Evolutionary conservation across 1,140 invertebrate species (phyloP), one percentile per base, ranked within the genome.

Genomic region (Aricia agestis): DNA sequence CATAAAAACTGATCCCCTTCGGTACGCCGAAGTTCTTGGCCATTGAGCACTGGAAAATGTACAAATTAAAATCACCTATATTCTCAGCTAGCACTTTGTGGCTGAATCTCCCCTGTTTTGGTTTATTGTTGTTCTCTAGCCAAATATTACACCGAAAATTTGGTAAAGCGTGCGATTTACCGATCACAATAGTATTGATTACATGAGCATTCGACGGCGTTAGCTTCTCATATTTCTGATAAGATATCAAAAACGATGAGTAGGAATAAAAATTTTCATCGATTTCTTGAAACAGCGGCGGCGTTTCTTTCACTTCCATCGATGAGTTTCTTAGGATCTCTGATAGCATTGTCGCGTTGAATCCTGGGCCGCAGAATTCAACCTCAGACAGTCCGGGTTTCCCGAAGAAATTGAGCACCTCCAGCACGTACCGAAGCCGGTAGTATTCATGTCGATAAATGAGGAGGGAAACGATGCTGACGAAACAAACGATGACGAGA

Each of bases 371-470:
- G 73, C 92, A 92, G 57, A 93, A 87, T 61, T 93, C 91, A 13
- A 92, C 84, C 65, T 92, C 89, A 1, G 85, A 91, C 2, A 89
- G 80, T 41, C 87, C 86, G 11, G 94, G 94, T 65, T 94, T 93
- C 0, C 95, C 95, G 79, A 96, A 97, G 74, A 95, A 95, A 83
- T 96, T 95, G 18, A 96, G 92, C 6, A 96, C 95, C 92, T 96
- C 94, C 10, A 96, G 84, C 3, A 96, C 95, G 84, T 95, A 96
- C 67, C 94, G 92, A 11, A 96, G 86, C 52, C 94, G 93, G 79
- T 96, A 94, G 72, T 97, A 96, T 80, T 97, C 95, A 80, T 96
- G 95, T 61, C 95, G 93, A 80, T 97, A 97, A 74, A 96, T 93
- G 5, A 97, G 85, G 72, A 97, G 90, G 18, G 94, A 93, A n/a